A percentile compares a stretch with the other conserved stretches of the same genome.
phyloP scores from a whole-genome alignment of 2,888 invertebrate genomes.

The Stenodera caucasica region DNA sequence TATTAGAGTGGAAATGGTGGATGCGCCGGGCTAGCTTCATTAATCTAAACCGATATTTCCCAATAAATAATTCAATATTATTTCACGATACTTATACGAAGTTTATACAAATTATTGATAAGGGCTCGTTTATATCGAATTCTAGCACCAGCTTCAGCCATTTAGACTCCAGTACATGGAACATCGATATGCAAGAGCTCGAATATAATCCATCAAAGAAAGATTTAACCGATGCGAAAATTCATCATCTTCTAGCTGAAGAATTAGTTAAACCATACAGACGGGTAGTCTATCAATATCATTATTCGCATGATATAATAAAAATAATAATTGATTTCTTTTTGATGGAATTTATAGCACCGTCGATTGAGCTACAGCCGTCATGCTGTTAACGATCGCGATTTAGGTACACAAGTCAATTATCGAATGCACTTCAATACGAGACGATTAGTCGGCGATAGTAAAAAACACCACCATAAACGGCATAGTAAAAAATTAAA shows the following conservation, averaged over 20 bases:
- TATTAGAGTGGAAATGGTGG: not conserved
- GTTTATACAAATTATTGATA: not conserved
- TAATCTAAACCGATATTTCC: too few species aligned
- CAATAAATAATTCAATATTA: not conserved
- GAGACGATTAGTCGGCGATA: slow-evolving; percentile 81
- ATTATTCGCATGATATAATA: too few species aligned
- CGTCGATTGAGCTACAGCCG: slow-evolving; percentile 88
- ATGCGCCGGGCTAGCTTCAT: not conserved
- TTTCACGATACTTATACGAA: not conserved
- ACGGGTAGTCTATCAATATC: too few species aligned
- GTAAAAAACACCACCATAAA: slow-evolving; percentile 72
- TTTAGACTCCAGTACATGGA: slow-evolving; percentile 82
- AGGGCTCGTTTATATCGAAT: slow-evolving; percentile 7
- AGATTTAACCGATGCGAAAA: slow-evolving; percentile 90
- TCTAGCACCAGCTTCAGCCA: slow-evolving; percentile 82
- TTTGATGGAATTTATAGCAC: slow-evolving; percentile 62
- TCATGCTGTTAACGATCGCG: slow-evolving; percentile 86
- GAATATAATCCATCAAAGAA: slow-evolving; percentile 92
- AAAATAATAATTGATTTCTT: not conserved
- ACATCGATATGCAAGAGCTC: slow-evolving; percentile 90
- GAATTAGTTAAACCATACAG: slow-evolving; percentile 86
- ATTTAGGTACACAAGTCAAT: slow-evolving; percentile 82
- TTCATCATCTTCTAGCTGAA: slow-evolving; percentile 89
- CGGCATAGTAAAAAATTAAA: slow-evolving; percentile 82
- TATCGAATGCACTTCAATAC: slow-evolving; percentile 91